Evolutionary conservation across 2,797 vertebrate genomes (phyloP).

Genomic region (Echeneis naucrates): DNA sequence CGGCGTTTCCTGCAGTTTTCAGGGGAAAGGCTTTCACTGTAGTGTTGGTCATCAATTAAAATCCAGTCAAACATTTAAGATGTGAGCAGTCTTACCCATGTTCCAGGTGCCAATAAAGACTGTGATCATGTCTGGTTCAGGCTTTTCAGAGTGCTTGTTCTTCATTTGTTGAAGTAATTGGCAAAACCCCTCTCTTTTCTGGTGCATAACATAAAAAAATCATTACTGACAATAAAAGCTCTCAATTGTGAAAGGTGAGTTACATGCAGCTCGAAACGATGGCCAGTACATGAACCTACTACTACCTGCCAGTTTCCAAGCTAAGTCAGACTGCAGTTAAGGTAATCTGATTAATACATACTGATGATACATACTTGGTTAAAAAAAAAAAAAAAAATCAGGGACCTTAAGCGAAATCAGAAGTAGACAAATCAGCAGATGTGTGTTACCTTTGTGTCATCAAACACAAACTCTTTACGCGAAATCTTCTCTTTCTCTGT

Average conservation of each 20-base stretch:
- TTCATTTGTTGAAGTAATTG: conserved; percentile 99
- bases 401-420: background rate
- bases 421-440: background rate
- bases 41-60: background rate
- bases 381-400: too few relatives aligned
- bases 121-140: conserved; percentile 98
- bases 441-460: conserved; percentile 91
- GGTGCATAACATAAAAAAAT: conserved; percentile 40
- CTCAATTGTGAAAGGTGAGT: background rate
- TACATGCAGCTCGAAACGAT: background rate
- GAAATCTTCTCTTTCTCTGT: conserved; percentile 95
- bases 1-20: conserved; percentile 88
- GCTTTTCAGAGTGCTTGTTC: conserved; percentile 95
- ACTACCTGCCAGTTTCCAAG: background rate
- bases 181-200: conserved; percentile 99
- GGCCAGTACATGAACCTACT: background rate
- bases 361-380: too few relatives aligned
- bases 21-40: conserved; percentile 16
- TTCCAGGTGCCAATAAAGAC: conserved; percentile 99
- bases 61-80: background rate
- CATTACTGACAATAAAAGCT: background rate
- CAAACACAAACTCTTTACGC: conserved; percentile 93
- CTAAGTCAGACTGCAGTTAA: background rate
- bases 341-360: background rate
- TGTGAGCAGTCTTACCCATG: conserved; percentile 88